Evolutionary conservation across 1,140 invertebrate species (phyloP), one percentile per base, ranked within the genome.

Genomic region (Nilaparvata lugens): DNA sequence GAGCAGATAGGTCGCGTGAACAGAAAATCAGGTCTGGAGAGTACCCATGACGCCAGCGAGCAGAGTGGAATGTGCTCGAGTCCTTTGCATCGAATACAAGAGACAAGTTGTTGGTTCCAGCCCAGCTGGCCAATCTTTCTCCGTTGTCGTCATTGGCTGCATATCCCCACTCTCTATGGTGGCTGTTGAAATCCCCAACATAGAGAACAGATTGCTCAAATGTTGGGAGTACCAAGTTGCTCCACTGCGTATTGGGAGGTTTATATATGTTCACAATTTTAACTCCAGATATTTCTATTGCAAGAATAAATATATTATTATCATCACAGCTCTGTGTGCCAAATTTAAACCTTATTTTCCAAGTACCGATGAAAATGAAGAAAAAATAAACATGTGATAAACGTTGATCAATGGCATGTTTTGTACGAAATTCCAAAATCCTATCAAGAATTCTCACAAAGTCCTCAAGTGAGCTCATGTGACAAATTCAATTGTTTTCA

Each of bases 21-120:
- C 9, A 9, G n/a, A 40, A 40, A n/a, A 9, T 9, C n/a, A 40
- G 38, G 38, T 40, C 9, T 9, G 38, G 38, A n/a, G 9, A 9
- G n/a, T 40, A 40, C n/a, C n/a, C 38, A 9, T 40, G 38, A n/a
- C n/a, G 9, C 38, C 38, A 40, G n/a, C 9, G 9, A 9, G 38
- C 38, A 9, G 38, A 40, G 9, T 40, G 9, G n/a, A 40, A 40
- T 9, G 38, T 9, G 9, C 38, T 40, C 9, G 9, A 40, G 9
- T 40, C 38, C n/a, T 40, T 40, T 9, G n/a, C 38, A 40, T 40
- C 38, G n/a, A 40, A 40, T 40, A 40, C 38, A 9, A 71, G 81
- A 54, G 73, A 19, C 24, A 45, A 13, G 16, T 53, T 24, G 16
- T 63, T 24, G 23, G 13, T 35, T 42, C 60, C 52, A 5, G 45